These are phyloP conservation scores for Amphiduros pacificus DNA, from an alignment of 2,888 invertebrate genomes.

Conservation along the genomic window DNA sequence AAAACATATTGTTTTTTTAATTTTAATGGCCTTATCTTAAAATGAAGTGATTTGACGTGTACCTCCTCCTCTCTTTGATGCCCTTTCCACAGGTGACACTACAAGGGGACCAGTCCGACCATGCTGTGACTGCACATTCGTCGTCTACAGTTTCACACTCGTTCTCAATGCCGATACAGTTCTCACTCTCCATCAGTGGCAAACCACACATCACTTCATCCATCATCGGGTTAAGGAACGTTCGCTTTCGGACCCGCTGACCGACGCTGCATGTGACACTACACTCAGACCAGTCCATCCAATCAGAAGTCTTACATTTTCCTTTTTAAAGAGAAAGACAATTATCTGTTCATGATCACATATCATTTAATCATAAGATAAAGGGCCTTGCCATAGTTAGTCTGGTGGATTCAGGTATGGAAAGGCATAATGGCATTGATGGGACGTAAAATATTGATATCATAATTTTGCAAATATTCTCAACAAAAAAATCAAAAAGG, in stretches of 20 bases:
- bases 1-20: too few relatives aligned
- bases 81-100: slow-evolving; percentile 64
- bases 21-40: too few relatives aligned
- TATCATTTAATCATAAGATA: too few relatives aligned
- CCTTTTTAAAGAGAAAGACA: too few relatives aligned
- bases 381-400: too few relatives aligned
- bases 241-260: slow-evolving; percentile 68
- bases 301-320: slow-evolving; percentile 66
- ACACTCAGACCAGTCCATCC: slow-evolving; percentile 63
- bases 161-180: slow-evolving; percentile 45
- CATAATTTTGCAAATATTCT: too few relatives aligned
- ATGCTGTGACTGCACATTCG: slow-evolving; percentile 64
- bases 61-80: slow-evolving; percentile 67
- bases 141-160: slow-evolving; percentile 27
- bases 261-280: slow-evolving; percentile 64
- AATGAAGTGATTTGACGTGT: neutral
- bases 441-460: too few relatives aligned
- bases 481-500: too few relatives aligned
- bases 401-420: too few relatives aligned
- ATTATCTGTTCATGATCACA: too few relatives aligned
- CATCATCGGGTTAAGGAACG: slow-evolving; percentile 43
- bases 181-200: slow-evolving; percentile 46
- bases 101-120: slow-evolving; percentile 64
- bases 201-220: slow-evolving; percentile 43
- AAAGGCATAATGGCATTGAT: too few relatives aligned